These are phyloP conservation scores for Oceanodroma tethys DNA, from an alignment of 2,113 vertebrate species.

Conservation along the genomic window DNA sequence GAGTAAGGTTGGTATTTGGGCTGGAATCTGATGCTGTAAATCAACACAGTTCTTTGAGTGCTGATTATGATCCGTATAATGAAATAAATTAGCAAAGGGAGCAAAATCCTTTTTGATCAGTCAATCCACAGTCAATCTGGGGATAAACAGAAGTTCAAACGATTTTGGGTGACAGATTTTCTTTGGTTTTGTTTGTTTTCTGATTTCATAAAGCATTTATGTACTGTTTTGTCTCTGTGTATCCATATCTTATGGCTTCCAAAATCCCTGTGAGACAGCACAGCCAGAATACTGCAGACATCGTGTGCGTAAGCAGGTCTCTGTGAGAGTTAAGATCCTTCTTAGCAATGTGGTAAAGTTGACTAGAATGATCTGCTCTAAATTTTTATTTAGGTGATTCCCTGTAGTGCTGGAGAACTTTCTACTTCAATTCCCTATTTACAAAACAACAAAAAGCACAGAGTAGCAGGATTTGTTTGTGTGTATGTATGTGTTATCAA, in stretches of 20 bases:
- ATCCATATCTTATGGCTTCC: accelerated
- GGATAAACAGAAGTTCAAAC: neutral
- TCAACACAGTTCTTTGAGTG: neutral
- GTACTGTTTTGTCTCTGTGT: neutral
- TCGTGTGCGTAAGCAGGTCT: neutral
- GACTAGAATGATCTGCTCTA: neutral
- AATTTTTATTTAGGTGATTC: neutral
- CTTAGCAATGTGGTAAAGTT: neutral
- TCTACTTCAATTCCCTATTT: neutral
- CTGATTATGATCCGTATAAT: neutral
- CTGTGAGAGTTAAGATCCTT: neutral
- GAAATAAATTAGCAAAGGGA: neutral
- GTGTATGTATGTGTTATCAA: neutral
- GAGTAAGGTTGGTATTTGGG: neutral
- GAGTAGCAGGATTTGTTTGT: neutral
- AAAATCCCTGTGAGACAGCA: neutral
- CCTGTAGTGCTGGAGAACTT: neutral
- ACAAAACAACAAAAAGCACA: neutral
- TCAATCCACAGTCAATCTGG: neutral
- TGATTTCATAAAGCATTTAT: neutral
- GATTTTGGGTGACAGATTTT: neutral
- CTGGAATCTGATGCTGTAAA: no score
- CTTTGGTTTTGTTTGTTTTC: neutral
- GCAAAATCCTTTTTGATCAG: neutral
- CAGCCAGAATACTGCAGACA: neutral